Evolutionary conservation across 2,797 vertebrate genomes (phyloP).

Genomic region (Hyperoplus lanceolatus): DNA sequence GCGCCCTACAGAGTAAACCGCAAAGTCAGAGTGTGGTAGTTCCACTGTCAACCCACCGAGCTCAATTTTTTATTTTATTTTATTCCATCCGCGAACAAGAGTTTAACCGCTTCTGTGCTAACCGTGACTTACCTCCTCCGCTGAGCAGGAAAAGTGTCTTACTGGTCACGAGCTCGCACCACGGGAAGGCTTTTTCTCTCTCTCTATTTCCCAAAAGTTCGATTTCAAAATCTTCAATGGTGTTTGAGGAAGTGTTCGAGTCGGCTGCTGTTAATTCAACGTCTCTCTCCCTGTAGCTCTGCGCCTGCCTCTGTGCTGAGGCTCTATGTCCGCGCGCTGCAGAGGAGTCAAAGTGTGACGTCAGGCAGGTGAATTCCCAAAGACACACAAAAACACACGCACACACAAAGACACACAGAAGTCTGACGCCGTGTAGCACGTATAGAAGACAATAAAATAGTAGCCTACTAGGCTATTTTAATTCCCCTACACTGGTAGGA

Average conservation of each 20-base stretch:
- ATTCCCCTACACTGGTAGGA: not conserved
- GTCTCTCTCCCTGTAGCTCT: not conserved
- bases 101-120: constrained; percentile 1
- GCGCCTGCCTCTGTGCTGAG: not conserved
- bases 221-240: not conserved
- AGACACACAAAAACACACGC: constrained; percentile 5
- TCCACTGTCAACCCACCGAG: constrained; percentile 33
- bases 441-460: not conserved
- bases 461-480: not conserved
- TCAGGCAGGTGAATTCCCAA: constrained; percentile 77
- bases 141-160: not conserved
- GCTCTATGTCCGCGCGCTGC: constrained; percentile 31
- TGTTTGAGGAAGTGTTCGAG: constrained; percentile 62
- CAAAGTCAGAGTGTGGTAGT: not conserved
- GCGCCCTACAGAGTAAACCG: not conserved
- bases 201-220: not conserved
- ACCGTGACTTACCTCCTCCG: constrained; percentile 56
- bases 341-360: constrained; percentile 67
- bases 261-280: not conserved
- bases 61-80: not conserved
- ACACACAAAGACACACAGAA: not conserved
- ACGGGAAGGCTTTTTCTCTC: not conserved
- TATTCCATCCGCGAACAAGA: not conserved
- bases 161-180: not conserved
- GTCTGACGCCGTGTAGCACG: not conserved